Conservation (phyloP, 2,797 vertebrate genomes). For the Myioborus miniatus region DNA sequence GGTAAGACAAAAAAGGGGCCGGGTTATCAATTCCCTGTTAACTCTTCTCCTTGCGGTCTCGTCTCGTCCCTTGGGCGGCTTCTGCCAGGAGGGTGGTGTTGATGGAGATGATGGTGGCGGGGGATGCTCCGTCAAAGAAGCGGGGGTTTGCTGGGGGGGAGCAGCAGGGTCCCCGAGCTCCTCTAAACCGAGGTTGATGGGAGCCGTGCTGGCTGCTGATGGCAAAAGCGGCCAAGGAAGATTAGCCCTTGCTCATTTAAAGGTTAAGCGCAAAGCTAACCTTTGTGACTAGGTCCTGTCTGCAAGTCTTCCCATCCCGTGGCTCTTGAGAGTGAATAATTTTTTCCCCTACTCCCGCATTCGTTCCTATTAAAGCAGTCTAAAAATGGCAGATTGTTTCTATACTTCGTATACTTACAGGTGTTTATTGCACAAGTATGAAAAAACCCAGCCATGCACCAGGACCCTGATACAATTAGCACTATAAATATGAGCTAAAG, state of each 20-base stretch:
- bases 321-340: not conserved
- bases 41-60: not conserved
- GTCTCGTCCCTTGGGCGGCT: not conserved
- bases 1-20: not conserved
- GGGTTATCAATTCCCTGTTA: not conserved
- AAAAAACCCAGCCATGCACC: not conserved
- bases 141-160: not conserved
- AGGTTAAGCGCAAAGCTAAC: conserved; percentile 6
- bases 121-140: not conserved
- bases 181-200: not conserved
- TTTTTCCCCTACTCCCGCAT: not conserved
- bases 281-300: not conserved
- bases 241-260: not conserved
- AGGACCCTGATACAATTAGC: not conserved
- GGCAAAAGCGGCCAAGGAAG: not conserved
- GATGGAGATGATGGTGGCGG: not conserved
- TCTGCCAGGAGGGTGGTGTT: not conserved
- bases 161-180: not conserved
- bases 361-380: not conserved
- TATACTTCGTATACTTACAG: not conserved
- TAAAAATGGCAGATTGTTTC: conserved; percentile 5
- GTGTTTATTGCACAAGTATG: not conserved
- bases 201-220: not conserved
- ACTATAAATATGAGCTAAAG: not conserved
- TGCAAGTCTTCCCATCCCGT: not conserved